Evolutionary conservation across 1,140 invertebrate species (phyloP).

Genomic region (Prorops nasuta): DNA sequence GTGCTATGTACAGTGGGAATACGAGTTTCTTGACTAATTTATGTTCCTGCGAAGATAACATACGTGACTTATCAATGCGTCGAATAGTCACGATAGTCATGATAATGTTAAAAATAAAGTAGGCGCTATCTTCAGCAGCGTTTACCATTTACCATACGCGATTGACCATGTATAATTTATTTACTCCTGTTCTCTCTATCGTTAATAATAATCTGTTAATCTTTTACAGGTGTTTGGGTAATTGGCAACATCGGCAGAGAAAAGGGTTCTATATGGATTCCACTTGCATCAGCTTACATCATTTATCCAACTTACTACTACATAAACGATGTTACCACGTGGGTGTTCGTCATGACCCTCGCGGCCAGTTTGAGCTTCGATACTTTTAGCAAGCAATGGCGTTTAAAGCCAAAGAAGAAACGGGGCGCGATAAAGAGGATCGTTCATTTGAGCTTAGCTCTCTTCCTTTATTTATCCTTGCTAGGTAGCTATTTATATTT

Average conservation of each 20-base stretch:
- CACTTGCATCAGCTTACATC: conserved; percentile 69
- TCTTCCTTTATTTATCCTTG: conserved; percentile 69
- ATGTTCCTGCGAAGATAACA: too few relatives aligned
- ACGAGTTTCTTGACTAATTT: too few relatives aligned
- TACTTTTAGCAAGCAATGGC: conserved; percentile 74
- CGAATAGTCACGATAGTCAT: too few relatives aligned
- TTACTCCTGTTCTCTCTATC: too few relatives aligned
- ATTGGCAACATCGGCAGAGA: conserved; percentile 88
- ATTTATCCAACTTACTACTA: conserved; percentile 66
- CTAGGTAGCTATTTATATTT: conserved; percentile 84
- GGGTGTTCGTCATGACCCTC: conserved; percentile 67
- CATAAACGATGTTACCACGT: conserved; percentile 67
- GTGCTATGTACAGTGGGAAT: too few relatives aligned
- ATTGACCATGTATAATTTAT: too few relatives aligned
- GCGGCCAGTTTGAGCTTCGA: conserved; percentile 68
- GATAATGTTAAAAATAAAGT: too few relatives aligned
- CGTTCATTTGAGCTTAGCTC: conserved; percentile 60
- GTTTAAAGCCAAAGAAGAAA: conserved; percentile 61
- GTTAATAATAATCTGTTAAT: too few relatives aligned
- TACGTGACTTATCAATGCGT: too few relatives aligned
- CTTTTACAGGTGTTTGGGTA: conserved; percentile 75
- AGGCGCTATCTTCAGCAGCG: too few relatives aligned
- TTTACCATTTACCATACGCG: too few relatives aligned
- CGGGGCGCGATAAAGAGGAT: conserved; percentile 53
- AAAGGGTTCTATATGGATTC: conserved; percentile 66